Base-by-base conservation (phyloP, 2,113 vertebrate genomes). In the Sylvia atricapilla region DNA sequence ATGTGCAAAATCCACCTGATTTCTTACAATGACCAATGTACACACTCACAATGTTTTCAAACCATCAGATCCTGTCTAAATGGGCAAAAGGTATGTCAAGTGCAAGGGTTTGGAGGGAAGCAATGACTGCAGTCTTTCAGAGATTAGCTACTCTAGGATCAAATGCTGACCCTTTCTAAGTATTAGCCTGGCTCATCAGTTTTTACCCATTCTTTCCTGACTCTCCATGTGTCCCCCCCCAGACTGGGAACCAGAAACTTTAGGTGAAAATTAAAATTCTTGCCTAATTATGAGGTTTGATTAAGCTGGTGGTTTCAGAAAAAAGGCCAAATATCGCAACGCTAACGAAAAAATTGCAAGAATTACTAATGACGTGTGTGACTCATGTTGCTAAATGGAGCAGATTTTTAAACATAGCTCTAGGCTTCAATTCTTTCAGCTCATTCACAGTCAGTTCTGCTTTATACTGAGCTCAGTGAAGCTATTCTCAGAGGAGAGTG, bases 381-480 rank as follows among this genome's bases (percentile, higher is more conserved):
- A 94, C n/a, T 95, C 92, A 96, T 93, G 88, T 73, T 94, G 85
- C 82, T 94, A 97, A 96, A 96, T 86, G 90, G 76, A 93, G 93
- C 92, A 86, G 72, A 96, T 88, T 92, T 95, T 97, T 92, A 94
- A 96, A 88, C 90, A 84, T 90, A 93, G 90, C 95, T 96, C 44
- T 72, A 88, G 92, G 93, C 92, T 95, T 94, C 88, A 72, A 28
- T 90, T 95, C 79, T 90, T 94, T 95, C 62, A 84, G 60, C 88
- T 96, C 86, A 64, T 94, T 96, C 94, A 82, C 78, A 92, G 87
- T 90, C 76, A 83, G 56, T 55, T 88, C 72, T 93, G 68, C 85
- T 93, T 95, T 75, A 49, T 67, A 74, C 60, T 77, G 93, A 86
- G 82, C 90, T 94, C 90, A 84, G 63, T 88, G 88, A 94, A 86